phyloP scores from a whole-genome alignment of 2,888 invertebrate genomes.

The Himalopsyche kuldschensis region DNA sequence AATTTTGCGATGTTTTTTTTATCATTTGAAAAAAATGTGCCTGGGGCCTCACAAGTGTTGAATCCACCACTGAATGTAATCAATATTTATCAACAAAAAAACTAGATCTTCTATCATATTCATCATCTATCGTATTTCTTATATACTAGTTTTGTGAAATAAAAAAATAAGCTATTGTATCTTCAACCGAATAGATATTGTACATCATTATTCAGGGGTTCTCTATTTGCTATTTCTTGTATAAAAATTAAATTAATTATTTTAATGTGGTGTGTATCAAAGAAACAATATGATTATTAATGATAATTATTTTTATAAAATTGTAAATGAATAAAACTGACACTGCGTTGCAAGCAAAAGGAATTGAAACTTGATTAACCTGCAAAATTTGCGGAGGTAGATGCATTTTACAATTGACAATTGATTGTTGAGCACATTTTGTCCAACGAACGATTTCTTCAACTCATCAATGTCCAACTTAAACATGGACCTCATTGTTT shows the following conservation, averaged over 20 bases:
- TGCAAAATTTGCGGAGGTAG: not conserved
- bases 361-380: slow-evolving; percentile 34
- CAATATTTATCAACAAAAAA: too few species aligned
- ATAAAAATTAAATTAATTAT: not conserved
- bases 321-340: slow-evolving; percentile 22
- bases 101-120: too few species aligned
- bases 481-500: too few species aligned
- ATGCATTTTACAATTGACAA: not conserved
- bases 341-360: slow-evolving; percentile 38
- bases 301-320: not conserved
- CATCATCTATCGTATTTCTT: too few species aligned
- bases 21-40: too few species aligned
- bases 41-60: too few species aligned
- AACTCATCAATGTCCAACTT: not conserved
- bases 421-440: not conserved
- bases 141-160: too few species aligned
- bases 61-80: too few species aligned
- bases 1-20: too few species aligned
- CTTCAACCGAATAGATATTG: too few species aligned
- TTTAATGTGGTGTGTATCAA: not conserved
- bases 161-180: too few species aligned
- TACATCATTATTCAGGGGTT: too few species aligned
- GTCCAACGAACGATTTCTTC: not conserved
- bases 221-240: not conserved
- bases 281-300: not conserved